phyloP scores from a whole-genome alignment of 2,888 invertebrate species.

The Hyles lineata region DNA sequence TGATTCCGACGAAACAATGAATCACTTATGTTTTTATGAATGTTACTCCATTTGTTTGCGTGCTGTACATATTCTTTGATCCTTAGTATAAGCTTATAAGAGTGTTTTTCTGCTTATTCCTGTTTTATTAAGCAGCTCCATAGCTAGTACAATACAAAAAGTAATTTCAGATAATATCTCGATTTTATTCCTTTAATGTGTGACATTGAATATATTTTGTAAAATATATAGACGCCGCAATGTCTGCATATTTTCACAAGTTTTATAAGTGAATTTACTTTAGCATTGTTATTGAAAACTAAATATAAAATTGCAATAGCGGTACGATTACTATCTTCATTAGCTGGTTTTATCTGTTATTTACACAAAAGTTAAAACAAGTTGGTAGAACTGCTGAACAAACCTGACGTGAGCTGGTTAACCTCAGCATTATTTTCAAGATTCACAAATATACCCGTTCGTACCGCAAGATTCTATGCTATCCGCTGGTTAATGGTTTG shows the following conservation, averaged over 20 bases:
- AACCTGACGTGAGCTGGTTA: constrained; percentile 13
- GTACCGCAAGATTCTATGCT: not conserved
- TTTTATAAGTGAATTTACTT: too few relatives aligned
- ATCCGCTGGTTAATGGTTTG: constrained; percentile 24
- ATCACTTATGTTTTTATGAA: constrained; percentile 50
- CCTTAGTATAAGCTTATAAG: not conserved
- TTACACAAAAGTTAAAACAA: constrained; percentile 24
- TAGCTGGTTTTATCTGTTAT: constrained; percentile 11
- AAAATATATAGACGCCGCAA: too few relatives aligned
- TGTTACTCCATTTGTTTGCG: constrained; percentile 32
- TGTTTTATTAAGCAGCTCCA: not conserved
- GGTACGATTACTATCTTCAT: constrained; percentile 14
- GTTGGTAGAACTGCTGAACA: constrained; percentile 20
- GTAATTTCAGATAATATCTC: too few relatives aligned
- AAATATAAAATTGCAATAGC: not conserved
- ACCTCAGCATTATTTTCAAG: constrained; percentile 15
- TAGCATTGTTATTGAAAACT: not conserved
- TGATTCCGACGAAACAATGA: constrained; percentile 49
- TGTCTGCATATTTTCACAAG: too few relatives aligned
- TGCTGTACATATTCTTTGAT: not conserved
- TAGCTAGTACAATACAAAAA: not conserved
- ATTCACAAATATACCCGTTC: not conserved
- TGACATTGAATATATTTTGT: too few relatives aligned
- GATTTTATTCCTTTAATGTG: too few relatives aligned
- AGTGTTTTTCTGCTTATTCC: constrained; percentile 1